A percentile compares a stretch with the other conserved stretches of the same genome.
Evolutionary conservation across 92 coral and sea anemone species (phyloP).

Genomic region (Epizoanthus illoricatus): DNA sequence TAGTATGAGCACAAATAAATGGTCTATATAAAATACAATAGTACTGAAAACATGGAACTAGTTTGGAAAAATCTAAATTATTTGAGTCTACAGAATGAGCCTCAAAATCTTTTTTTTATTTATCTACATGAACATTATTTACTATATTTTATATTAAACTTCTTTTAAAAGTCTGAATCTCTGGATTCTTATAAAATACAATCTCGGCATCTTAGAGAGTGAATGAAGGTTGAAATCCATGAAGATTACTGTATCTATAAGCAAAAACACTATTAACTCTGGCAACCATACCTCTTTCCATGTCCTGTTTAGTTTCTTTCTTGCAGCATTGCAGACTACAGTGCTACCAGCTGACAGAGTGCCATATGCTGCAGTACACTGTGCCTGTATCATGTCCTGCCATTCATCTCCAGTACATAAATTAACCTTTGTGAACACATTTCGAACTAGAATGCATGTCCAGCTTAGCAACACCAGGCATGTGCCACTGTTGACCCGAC

Average conservation of each 20-base stretch:
- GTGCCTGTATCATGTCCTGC: constrained; percentile 63
- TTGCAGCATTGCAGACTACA: constrained; percentile 69
- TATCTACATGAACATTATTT: too few species aligned
- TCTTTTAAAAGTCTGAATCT: too few species aligned
- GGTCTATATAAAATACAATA: too few species aligned
- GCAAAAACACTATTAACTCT: neutral
- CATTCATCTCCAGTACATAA: constrained; percentile 70
- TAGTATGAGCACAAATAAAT: too few species aligned
- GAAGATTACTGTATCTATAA: neutral
- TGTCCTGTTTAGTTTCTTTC: constrained; percentile 59
- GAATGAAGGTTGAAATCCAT: too few species aligned
- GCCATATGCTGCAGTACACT: constrained; percentile 69
- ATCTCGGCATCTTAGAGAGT: too few species aligned
- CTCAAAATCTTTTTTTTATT: too few species aligned
- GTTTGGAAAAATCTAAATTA: too few species aligned
- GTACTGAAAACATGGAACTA: too few species aligned
- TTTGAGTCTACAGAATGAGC: too few species aligned
- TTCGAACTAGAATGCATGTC: constrained; percentile 68
- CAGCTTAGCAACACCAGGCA: constrained; percentile 71
- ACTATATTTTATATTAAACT: too few species aligned
- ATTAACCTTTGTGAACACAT: constrained; percentile 54
- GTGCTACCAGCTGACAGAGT: constrained; percentile 72
- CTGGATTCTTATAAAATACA: too few species aligned
- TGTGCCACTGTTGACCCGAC: constrained; percentile 67
- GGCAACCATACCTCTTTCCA: constrained; percentile 69